Percentiles rank a stretch among this genome's conserved stretches.
phyloP scores from a whole-genome alignment of 2,797 vertebrate species.

The Acipenser transmontanus region DNA sequence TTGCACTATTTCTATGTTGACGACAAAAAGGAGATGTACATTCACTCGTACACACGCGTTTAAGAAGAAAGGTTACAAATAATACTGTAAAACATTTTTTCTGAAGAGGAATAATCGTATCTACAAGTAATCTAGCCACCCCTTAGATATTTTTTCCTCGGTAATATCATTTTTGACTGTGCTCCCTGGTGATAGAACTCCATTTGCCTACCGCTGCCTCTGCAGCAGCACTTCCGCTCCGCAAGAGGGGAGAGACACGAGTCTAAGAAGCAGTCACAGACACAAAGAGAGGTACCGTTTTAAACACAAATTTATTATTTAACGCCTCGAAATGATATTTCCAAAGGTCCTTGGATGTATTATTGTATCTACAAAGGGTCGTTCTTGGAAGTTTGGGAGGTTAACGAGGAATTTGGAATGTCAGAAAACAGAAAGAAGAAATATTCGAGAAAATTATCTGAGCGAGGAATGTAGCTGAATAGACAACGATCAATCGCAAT shows the following conservation, averaged over 20 bases:
- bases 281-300: constrained; percentile 69
- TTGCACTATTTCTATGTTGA: background rate
- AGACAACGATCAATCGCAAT: constrained; percentile 2
- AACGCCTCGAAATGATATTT: background rate
- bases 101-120: constrained; percentile 9
- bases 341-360: too few relatives aligned
- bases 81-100: background rate
- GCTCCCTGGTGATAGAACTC: constrained; percentile 28
- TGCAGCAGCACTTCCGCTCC: constrained; percentile 85
- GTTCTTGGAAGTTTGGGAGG: background rate
- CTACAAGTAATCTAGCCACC: background rate
- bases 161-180: constrained; percentile 16
- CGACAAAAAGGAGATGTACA: background rate
- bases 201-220: constrained; percentile 50
- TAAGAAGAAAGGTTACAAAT: background rate
- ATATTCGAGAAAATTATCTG: constrained; percentile 27
- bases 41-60: background rate
- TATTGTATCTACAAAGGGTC: background rate
- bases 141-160: constrained; percentile 4
- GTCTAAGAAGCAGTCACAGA: constrained; percentile 77
- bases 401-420: background rate
- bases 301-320: constrained; percentile 3
- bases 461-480: constrained; percentile 18
- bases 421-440: constrained; percentile 13
- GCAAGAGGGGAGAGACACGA: constrained; percentile 78